Conservation (phyloP, 2,888 invertebrate genomes). For the Phortica magna region DNA sequence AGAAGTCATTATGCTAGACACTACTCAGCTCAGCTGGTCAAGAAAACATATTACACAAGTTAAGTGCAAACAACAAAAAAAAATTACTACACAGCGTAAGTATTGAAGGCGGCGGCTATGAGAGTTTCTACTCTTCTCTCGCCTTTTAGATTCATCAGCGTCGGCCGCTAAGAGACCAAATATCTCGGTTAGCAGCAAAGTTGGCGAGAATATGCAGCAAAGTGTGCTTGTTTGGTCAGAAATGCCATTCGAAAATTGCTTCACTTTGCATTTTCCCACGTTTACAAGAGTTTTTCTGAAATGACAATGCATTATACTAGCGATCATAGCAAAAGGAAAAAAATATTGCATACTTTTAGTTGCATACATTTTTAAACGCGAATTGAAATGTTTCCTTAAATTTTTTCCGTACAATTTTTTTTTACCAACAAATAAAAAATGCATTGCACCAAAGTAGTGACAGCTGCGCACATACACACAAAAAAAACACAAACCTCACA, state of each 20-base stretch:
- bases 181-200: neutral
- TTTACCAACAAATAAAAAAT: constrained; percentile 14
- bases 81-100: no score
- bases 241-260: neutral
- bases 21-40: no score
- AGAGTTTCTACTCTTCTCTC: neutral
- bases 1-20: no score
- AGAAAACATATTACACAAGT: no score
- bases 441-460: constrained; percentile 5
- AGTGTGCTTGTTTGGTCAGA: neutral
- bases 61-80: no score
- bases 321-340: constrained; percentile 1
- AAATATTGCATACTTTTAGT: constrained; percentile 61
- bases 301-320: neutral
- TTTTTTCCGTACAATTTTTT: constrained; percentile 53
- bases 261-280: constrained; percentile 3
- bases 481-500: neutral
- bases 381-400: constrained; percentile 44
- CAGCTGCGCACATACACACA: constrained; percentile 3
- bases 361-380: constrained; percentile 61
- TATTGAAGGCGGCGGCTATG: no score
- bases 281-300: neutral
- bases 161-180: constrained; percentile 1
- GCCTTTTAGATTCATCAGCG: neutral
- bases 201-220: neutral